Evolutionary conservation across 2,888 invertebrate species (phyloP), one percentile per base, ranked within the genome.

Genomic region (Drepanosiphum platanoidis): DNA sequence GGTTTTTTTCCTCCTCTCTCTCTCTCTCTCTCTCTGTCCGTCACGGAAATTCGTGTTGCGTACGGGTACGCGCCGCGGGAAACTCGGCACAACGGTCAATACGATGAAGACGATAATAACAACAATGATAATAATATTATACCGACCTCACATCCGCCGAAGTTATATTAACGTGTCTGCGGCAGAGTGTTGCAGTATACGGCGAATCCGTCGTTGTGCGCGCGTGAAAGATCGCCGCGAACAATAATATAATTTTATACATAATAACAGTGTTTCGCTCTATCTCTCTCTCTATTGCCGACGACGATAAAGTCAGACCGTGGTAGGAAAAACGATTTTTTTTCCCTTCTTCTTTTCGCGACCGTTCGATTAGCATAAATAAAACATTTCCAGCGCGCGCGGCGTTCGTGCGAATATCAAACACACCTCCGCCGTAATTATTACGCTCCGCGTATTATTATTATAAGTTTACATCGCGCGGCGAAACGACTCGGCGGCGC

Each of bases 351-450:
- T 22, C n/a, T n/a, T 61, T 61, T 27, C 61, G 2, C 61, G 27
- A 27, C 61, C n/a, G 27, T n/a, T 58, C 27, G 27, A 61, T 61
- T 61, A 22, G 7, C 61, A 61, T 61, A 27, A 61, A 61, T 9
- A 61, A 61, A 61, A 61, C 61, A 61, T 27, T 61, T 61, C 61
- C 61, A 61, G 22, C 61, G n/a, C 61, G 61, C 61, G 61, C 61
- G 61, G 9, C 27, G 61, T 61, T 61, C 22, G 5, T 61, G n/a
- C n/a, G 61, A 27, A 61, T 61, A n/a, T 8, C n/a, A n/a, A 61
- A 61, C 61, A n/a, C 27, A 27, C 1, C 22, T 22, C 46, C 46
- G 7, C 58, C n/a, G 58, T 58, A 58, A 58, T 58, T 58, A 58
- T n/a, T 61, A 22, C n/a, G n/a, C 22, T n/a, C n/a, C n/a, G n/a